Percentiles rank a stretch among this genome's conserved stretches.
These are phyloP conservation scores for Paguma larvata DNA, from an alignment of 2,797 vertebrate species.

Conservation along the genomic window DNA sequence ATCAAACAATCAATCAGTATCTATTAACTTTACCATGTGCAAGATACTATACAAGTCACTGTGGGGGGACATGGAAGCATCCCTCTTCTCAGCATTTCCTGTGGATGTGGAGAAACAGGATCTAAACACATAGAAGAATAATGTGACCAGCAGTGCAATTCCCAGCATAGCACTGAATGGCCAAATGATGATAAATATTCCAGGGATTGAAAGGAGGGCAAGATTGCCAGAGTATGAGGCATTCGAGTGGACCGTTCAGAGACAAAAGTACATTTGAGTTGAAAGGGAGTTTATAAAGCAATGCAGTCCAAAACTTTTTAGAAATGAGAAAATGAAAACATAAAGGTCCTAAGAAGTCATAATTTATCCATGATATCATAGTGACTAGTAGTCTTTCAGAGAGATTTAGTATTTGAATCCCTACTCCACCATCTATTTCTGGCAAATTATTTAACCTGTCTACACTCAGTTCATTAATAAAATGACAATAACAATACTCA, in stretches of 20 bases:
- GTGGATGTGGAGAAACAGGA: not conserved
- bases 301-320: not conserved
- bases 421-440: not conserved
- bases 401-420: conserved; percentile 9
- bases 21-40: not conserved
- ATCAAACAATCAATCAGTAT: not conserved
- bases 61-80: not conserved
- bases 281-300: conserved; percentile 43
- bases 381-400: not conserved
- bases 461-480: not conserved
- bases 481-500: not conserved
- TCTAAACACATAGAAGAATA: not conserved
- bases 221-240: not conserved
- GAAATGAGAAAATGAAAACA: not conserved
- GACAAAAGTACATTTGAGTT: not conserved
- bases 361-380: not conserved
- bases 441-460: conserved; percentile 37
- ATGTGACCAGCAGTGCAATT: not conserved
- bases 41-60: not conserved
- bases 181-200: not conserved
- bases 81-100: not conserved
- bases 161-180: not conserved
- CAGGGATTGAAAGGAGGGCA: not conserved
- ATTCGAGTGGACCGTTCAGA: not conserved
- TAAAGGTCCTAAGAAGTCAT: not conserved